These are phyloP conservation scores for Heptranchias perlo DNA, from an alignment of 2,113 vertebrate genomes.

Conservation along the genomic window DNA sequence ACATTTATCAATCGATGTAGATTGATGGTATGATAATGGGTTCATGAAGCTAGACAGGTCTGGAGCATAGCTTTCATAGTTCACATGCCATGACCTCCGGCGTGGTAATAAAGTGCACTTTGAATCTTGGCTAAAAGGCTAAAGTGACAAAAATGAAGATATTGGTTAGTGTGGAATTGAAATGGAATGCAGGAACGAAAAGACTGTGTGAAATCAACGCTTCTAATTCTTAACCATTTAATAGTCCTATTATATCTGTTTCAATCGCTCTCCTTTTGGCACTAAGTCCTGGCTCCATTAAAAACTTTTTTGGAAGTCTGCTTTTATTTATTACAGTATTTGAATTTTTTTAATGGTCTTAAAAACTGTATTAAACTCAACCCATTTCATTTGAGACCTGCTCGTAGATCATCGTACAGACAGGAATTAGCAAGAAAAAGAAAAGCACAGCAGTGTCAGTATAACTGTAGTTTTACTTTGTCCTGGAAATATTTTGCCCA, in stretches of 20 bases:
- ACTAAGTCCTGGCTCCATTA: neutral
- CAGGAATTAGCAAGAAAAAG: neutral
- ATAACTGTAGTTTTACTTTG: neutral
- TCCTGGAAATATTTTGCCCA: conserved; percentile 1
- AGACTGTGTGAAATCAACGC: neutral
- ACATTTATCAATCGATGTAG: neutral
- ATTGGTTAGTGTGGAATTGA: conserved; percentile 26
- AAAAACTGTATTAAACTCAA: neutral
- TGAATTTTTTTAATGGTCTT: neutral
- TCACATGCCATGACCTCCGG: conserved; percentile 14
- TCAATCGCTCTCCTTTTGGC: neutral
- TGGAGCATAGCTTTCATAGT: conserved; percentile 27
- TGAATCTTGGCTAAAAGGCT: conserved; percentile 13
- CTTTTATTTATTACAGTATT: conserved; percentile 1
- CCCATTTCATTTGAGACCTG: neutral
- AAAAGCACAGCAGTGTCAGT: neutral
- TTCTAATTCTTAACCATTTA: conserved; percentile 11
- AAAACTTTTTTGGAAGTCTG: no score
- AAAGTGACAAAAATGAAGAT: conserved; percentile 30
- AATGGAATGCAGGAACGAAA: conserved; percentile 18
- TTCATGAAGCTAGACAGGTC: neutral
- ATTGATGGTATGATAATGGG: conserved; percentile 21
- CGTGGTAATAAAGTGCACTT: conserved; percentile 18
- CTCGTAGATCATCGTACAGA: neutral
- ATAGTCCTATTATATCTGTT: neutral